A percentile compares a stretch with the other conserved stretches of the same genome.
Evolutionary conservation across 2,113 vertebrate species (phyloP).

Genomic region (Boleophthalmus pectinirostris): DNA sequence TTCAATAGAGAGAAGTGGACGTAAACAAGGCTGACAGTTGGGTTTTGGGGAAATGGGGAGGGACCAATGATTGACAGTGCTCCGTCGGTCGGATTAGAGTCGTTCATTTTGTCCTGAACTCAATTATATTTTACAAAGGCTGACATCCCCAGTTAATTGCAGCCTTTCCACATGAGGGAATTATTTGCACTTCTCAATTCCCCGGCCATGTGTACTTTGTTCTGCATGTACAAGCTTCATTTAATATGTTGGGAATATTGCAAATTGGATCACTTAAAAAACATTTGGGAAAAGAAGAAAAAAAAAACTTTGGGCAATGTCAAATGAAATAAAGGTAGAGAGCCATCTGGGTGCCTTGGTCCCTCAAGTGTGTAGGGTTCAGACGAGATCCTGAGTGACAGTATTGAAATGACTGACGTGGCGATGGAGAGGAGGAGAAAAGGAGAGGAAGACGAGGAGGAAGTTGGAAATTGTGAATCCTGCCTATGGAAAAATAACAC

Average conservation of each 20-base stretch:
- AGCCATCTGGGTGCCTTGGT: slow-evolving; percentile 29
- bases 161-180: slow-evolving; percentile 81
- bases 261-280: slow-evolving; percentile 65
- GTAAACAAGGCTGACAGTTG: slow-evolving; percentile 75
- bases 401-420: slow-evolving; percentile 60
- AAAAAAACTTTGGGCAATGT: slow-evolving; percentile 46
- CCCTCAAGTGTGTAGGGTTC: slow-evolving; percentile 62
- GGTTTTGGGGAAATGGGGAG: slow-evolving; percentile 64
- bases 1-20: slow-evolving; percentile 53
- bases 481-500: slow-evolving; percentile 57
- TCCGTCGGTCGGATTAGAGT: slow-evolving; percentile 79
- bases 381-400: too few relatives aligned
- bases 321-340: slow-evolving; percentile 39
- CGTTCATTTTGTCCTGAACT: slow-evolving; percentile 81
- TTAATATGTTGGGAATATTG: slow-evolving; percentile 72
- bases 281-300: slow-evolving; percentile 35
- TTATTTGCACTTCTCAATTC: slow-evolving; percentile 82
- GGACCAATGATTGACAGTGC: slow-evolving; percentile 76
- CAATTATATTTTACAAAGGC: slow-evolving; percentile 84
- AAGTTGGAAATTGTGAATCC: slow-evolving; percentile 66
- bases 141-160: slow-evolving; percentile 84
- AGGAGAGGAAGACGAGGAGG: slow-evolving; percentile 53
- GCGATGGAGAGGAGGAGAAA: slow-evolving; percentile 40
- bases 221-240: slow-evolving; percentile 72
- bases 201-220: slow-evolving; percentile 76